phyloP scores from a whole-genome alignment of 1,140 invertebrate genomes.

The Nasonia longicornis region DNA sequence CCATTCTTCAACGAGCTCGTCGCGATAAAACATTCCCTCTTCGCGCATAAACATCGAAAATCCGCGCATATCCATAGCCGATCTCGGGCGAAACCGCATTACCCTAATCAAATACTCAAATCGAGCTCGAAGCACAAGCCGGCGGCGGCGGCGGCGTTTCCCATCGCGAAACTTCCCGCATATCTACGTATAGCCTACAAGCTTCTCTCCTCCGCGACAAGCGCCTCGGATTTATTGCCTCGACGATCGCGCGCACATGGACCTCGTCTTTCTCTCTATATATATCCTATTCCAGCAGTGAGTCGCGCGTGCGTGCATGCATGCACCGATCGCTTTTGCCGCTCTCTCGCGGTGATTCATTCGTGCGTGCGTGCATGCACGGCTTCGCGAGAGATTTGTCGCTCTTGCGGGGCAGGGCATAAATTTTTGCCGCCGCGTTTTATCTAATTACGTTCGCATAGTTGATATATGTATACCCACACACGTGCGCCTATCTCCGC shows the following conservation, averaged over 20 bases:
- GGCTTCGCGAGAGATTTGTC: slow-evolving; percentile 19
- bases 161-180: too few relatives aligned
- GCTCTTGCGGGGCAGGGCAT: slow-evolving; percentile 8
- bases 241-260: slow-evolving; percentile 4
- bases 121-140: background rate
- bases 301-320: background rate
- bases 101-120: background rate
- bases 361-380: background rate
- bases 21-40: too few relatives aligned
- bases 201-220: background rate
- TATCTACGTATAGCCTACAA: background rate
- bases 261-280: background rate
- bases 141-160: too few relatives aligned
- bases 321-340: background rate
- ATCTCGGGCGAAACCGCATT: background rate
- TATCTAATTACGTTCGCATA: slow-evolving; percentile 28
- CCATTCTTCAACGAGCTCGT: too few relatives aligned
- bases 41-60: too few relatives aligned
- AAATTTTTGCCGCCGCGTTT: slow-evolving; percentile 30
- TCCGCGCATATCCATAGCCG: too few relatives aligned
- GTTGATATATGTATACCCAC: background rate
- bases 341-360: slow-evolving; percentile 12
- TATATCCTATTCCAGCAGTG: too few relatives aligned
- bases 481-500: background rate
- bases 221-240: slow-evolving; percentile 22